Conservation (phyloP, 2,797 vertebrate genomes). For the Sebastes taczanowskii region DNA sequence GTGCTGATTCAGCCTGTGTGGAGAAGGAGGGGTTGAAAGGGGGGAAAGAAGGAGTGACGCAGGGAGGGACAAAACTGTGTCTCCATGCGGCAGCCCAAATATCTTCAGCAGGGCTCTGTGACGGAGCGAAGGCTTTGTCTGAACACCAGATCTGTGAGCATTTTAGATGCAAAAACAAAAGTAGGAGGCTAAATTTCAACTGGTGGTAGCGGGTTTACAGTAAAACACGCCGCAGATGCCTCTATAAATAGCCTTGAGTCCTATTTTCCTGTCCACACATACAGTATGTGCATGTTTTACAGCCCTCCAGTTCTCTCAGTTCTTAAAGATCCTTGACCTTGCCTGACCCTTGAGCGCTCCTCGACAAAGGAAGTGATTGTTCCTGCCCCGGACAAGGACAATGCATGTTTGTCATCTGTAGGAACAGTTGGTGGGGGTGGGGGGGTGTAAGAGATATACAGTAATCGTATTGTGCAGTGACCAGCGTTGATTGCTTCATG, state of each 20-base stretch:
- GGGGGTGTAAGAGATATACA: constrained; percentile 48
- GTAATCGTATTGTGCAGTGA: constrained; percentile 51
- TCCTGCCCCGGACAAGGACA: constrained; percentile 53
- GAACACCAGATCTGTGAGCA: neutral
- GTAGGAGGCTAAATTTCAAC: constrained; percentile 1
- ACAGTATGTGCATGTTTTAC: constrained; percentile 20
- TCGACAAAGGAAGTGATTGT: constrained; percentile 66
- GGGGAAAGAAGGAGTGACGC: constrained; percentile 38
- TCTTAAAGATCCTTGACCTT: constrained; percentile 64
- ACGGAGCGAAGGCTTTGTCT: constrained; percentile 7
- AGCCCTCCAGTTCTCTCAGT: constrained; percentile 16
- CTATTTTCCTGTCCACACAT: constrained; percentile 37
- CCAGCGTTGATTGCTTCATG: constrained; percentile 30
- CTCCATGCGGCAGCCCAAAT: constrained; percentile 31
- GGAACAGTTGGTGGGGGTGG: neutral
- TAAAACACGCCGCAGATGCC: neutral
- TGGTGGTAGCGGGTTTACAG: neutral
- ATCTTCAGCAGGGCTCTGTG: constrained; percentile 11
- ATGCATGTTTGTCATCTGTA: constrained; percentile 66
- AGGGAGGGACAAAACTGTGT: constrained; percentile 29
- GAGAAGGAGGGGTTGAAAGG: constrained; percentile 23
- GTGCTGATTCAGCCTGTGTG: constrained; percentile 67
- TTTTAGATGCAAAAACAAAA: constrained; percentile 17
- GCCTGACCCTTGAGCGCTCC: constrained; percentile 43
- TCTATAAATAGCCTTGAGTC: constrained; percentile 33